Percentiles rank a stretch among this genome's conserved stretches.
Evolutionary conservation across 2,113 vertebrate species (phyloP).

Genomic region (Eubucco bourcierii): DNA sequence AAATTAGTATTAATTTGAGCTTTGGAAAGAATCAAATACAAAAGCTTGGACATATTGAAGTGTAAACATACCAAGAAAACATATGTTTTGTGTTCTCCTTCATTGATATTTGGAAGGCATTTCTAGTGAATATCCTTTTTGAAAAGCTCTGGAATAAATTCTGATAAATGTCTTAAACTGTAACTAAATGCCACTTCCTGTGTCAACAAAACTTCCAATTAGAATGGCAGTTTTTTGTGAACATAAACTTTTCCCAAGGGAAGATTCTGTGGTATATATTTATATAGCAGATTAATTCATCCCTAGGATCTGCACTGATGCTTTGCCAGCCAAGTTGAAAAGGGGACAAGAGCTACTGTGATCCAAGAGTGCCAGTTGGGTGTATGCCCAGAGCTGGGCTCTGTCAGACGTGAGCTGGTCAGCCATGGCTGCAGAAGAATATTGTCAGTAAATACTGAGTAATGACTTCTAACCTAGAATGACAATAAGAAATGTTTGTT

Average conservation of each 20-base stretch:
- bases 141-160: neutral
- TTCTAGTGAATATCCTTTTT: neutral
- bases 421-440: neutral
- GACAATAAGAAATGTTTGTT: neutral
- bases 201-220: neutral
- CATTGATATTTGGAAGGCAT: neutral
- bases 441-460: neutral
- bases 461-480: neutral
- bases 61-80: neutral
- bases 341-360: neutral
- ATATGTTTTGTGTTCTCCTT: neutral
- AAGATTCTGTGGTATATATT: neutral
- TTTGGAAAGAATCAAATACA: neutral
- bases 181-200: neutral
- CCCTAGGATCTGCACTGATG: neutral
- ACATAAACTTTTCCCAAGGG: neutral
- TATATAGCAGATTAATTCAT: neutral
- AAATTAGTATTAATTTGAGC: neutral
- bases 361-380: neutral
- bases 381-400: neutral
- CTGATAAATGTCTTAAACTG: neutral
- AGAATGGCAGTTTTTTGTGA: neutral
- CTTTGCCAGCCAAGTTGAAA: constrained; percentile 7
- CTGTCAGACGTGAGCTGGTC: neutral
- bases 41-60: neutral